Base-by-base conservation (phyloP, 2,113 vertebrate species). In the Anser cygnoides region DNA sequence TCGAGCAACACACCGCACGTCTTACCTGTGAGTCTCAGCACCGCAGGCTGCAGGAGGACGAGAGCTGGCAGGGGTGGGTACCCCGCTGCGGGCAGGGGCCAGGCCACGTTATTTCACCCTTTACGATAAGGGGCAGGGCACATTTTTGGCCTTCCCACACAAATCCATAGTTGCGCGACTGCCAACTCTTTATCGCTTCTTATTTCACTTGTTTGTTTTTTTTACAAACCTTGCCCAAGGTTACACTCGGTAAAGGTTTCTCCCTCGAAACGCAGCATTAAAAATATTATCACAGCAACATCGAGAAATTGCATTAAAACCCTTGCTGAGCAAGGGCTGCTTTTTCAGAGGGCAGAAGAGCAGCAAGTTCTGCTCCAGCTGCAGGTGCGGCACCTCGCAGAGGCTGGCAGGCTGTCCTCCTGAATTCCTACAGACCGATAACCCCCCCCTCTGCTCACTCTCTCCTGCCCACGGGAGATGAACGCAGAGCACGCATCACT, bases 91-190 rank as follows among this genome's bases (percentile, higher is more conserved):
- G 10, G 41, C 12, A 52, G 16, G 9, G 43, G 25, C 11, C 77
- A 93, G 44, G 37, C n/a, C 14, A 55, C 80, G 50, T 49, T 84
- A 49, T 66, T 75, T 33, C 4, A 2, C 0, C 0, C 22, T 26
- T 91, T 26, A 28, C 0, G 0, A 31, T 59, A 82, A 87, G 35
- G 91, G 9, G 50, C 37, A 50, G 50, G 87, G 73, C 25, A 44
- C 67, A 46, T 54, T 89, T 87, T 44, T 70, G 29, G 66, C 87
- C 87, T 91, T 92, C 87, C 87, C 87, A 95, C 89, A 41, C 54
- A 61, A 83, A 92, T 89, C 89, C 74, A 70, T 66, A 78, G 37
- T 6, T 84, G 80, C 28, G 2, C 1, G 43, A 41, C 54, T 78
- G 87, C 81, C 89, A 95, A 18, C 10, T 57, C 84, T 87, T 75